These are phyloP conservation scores for Uloborus diversus DNA, from an alignment of 1,140 invertebrate species.

Conservation along the genomic window DNA sequence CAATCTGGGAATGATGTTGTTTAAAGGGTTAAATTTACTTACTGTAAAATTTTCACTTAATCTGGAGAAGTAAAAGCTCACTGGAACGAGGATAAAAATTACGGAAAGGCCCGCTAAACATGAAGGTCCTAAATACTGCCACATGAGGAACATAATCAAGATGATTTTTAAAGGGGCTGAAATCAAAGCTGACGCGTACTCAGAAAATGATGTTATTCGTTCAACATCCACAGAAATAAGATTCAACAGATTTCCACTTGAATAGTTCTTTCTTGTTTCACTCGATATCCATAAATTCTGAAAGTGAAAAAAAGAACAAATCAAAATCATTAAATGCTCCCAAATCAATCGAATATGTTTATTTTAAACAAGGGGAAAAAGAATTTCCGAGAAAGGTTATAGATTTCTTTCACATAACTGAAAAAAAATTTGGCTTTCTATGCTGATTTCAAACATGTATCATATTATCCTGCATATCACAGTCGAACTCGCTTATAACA, in stretches of 20 bases:
- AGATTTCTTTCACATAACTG: no score
- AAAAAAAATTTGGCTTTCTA: no score
- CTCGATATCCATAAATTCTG: slow-evolving; percentile 1
- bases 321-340: no score
- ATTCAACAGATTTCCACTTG: slow-evolving; percentile 59
- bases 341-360: no score
- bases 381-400: no score
- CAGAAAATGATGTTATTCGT: slow-evolving; percentile 29
- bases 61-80: slow-evolving; percentile 62
- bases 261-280: slow-evolving; percentile 18
- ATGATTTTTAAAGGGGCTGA: slow-evolving; percentile 50
- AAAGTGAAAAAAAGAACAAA: no score
- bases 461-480: no score
- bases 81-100: slow-evolving; percentile 66
- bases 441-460: no score
- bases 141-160: slow-evolving; percentile 48
- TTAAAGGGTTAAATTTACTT: no score
- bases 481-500: no score
- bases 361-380: no score
- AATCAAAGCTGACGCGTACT: slow-evolving; percentile 9
- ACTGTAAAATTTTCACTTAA: slow-evolving; percentile 62
- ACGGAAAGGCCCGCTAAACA: slow-evolving; percentile 66
- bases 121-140: slow-evolving; percentile 61
- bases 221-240: slow-evolving; percentile 58
- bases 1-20: no score